Evolutionary conservation across 35 echinoderm and acorn worm genomes (phyloP), one percentile per base, ranked within the genome.

Genomic region (Diadema setosum): DNA sequence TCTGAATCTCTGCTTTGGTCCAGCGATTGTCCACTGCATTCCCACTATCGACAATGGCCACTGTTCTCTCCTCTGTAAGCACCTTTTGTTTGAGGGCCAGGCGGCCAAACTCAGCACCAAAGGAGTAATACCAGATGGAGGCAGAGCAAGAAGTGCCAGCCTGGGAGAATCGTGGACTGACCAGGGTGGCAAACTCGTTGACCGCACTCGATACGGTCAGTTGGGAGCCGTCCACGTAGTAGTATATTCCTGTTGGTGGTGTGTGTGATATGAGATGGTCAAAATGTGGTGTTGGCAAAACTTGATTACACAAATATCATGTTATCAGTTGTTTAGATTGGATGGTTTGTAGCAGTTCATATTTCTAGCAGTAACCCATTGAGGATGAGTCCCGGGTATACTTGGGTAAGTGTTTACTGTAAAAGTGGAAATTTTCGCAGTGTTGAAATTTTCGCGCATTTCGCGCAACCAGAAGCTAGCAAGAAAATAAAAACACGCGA

Each of bases 61-160:
- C 39, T 24, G 37, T 52, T 30, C 81, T 57, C 31, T 97, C 90
- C 14, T 93, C 84, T 7, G 83, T 56, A 21, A 49, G 39, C 5
- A 39, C 50, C 21, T 83, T 76, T 16, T 75, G 29, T 17, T 90
- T 87, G 16, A 94, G 36, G 14, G 81, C 78, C 20, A 98, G 82
- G 41, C 75, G 59, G 4, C 96, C 96, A 33, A 85, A 91, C 2
- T 87, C 57, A 16, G 37, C 46, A 33, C 88, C 96, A 73, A 87
- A 94, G 67, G 87, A 86, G 88, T 94, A 94, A 35, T 98, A 97
- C 83, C 91, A 98, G 37, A 94, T 67, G 12, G 81, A 78, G 0
- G 94, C 70, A n/a, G 85, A 80, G 42, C 94, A 97, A 5, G 43
- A 56, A n/a, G 42, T 23, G 2, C 94, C 91, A 15, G 94, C 87